Evolutionary conservation across 2,888 invertebrate species (phyloP).

Genomic region (Nysson spinosus): DNA sequence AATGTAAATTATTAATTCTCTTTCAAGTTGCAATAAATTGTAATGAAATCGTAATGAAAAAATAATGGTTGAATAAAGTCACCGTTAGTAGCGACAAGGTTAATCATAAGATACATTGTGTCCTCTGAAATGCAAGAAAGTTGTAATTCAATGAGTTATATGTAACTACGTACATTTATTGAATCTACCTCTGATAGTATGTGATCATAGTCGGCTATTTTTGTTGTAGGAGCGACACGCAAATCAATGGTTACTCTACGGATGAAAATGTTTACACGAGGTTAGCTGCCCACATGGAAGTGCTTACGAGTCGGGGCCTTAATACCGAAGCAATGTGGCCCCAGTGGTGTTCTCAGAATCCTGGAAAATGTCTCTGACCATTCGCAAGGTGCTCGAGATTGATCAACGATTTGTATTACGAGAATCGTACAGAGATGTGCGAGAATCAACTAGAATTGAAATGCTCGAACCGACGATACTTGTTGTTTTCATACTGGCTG

Average conservation of each 20-base stretch:
- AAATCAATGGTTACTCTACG: constrained; percentile 77
- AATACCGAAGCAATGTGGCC: constrained; percentile 87
- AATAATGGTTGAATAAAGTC: too few relatives aligned
- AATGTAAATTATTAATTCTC: too few relatives aligned
- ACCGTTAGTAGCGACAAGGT: too few relatives aligned
- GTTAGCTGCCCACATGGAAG: constrained; percentile 83
- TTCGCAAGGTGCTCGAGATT: constrained; percentile 51
- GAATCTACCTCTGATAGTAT: not conserved
- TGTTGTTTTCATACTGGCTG: not conserved
- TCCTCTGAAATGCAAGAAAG: too few relatives aligned
- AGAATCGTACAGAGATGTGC: constrained; percentile 30
- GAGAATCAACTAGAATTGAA: constrained; percentile 17
- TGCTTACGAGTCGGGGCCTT: constrained; percentile 82
- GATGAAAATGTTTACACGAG: constrained; percentile 84
- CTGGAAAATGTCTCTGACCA: constrained; percentile 83
- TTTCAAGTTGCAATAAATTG: too few relatives aligned
- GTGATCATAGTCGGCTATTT: constrained; percentile 31
- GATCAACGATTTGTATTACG: constrained; percentile 23
- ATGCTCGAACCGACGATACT: constrained; percentile 8
- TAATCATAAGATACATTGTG: too few relatives aligned
- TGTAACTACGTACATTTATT: too few relatives aligned
- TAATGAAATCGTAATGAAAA: too few relatives aligned
- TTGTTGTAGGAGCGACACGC: constrained; percentile 79
- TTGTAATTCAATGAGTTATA: too few relatives aligned
- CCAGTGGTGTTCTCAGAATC: constrained; percentile 87